Evolutionary conservation across 2,113 vertebrate genomes (phyloP), one percentile per base, ranked within the genome.

Genomic region (Pelusios castaneus): DNA sequence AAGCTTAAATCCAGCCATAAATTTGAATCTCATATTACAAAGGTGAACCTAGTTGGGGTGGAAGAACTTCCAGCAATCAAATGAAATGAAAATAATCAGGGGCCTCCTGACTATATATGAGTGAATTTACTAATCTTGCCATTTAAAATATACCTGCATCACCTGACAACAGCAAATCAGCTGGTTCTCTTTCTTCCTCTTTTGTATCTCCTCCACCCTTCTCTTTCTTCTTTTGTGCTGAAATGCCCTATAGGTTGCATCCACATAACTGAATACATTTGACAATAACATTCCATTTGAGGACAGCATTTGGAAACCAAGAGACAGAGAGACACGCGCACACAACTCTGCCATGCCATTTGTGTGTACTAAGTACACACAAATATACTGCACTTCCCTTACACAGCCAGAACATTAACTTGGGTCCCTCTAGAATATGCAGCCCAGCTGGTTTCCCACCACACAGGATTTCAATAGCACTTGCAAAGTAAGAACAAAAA

Each of bases 121-220:
- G 73, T 41, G 49, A 0, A 45, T 45, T 76, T 45, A 27, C 63
- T 70, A 38, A 70, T 76, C 21, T 43, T 89, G 63, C 81, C 80
- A 75, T 85, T 89, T 29, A 92, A 45, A 95, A 93, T 84, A 93
- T n/a, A 49, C 51, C 81, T 41, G 67, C 10, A 82, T 85, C 56
- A 85, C 45, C 31, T 90, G 80, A 84, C 56, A 43, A 67, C 81
- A 70, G 49, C 63, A 60, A n/a, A 55, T 52, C 90, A 60, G 83
- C 60, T 81, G 78, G 2, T 9, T 73, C 8, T 41, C 83, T 58
- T 73, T 56, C 47, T 52, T 89, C 75, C 6, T 92, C 27, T 77
- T 91, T n/a, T 89, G 51, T 0, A 1, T 11, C 43, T 90, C 34
- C 83, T 63, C 63, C n/a, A 70, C 2, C 17, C 17, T n/a, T n/a